These are phyloP conservation scores for Drosophila ohnishii DNA, from an alignment of 1,140 invertebrate species.

Conservation along the genomic window DNA sequence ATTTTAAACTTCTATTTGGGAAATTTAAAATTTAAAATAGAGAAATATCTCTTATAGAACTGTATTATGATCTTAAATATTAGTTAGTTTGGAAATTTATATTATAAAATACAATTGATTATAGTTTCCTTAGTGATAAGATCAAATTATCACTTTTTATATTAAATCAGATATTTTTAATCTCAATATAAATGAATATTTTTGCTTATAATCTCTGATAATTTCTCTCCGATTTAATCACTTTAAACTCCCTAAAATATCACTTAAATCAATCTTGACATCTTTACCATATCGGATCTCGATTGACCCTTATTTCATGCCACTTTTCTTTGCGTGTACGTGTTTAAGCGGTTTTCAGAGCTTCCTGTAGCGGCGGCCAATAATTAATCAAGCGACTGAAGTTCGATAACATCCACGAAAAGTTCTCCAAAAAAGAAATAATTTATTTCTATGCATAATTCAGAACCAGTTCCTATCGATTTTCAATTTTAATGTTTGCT, in stretches of 20 bases:
- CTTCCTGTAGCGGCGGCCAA: constrained; percentile 37
- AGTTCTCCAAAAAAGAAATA: constrained; percentile 36
- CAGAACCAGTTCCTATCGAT: constrained; percentile 53
- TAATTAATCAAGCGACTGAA: constrained; percentile 39
- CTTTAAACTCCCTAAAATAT: not conserved
- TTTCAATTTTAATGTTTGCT: constrained; percentile 41
- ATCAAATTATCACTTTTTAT: not conserved
- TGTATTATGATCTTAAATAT: not conserved
- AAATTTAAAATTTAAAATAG: no score
- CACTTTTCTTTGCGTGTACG: constrained; percentile 10
- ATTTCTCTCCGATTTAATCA: not conserved
- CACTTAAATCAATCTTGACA: not conserved
- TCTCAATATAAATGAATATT: no score
- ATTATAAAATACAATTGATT: no score
- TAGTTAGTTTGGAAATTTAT: not conserved
- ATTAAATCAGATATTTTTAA: not conserved
- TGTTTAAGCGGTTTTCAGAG: constrained; percentile 19
- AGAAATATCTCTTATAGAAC: not conserved
- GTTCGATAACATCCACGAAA: constrained; percentile 37
- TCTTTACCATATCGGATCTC: not conserved
- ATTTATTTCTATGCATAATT: constrained; percentile 47
- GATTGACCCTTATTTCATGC: constrained; percentile 15
- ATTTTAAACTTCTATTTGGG: no score
- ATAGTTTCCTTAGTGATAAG: not conserved
- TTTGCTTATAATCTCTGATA: no score